phyloP scores from a whole-genome alignment of 1,140 invertebrate species.

The Meloidogyne floridensis region DNA sequence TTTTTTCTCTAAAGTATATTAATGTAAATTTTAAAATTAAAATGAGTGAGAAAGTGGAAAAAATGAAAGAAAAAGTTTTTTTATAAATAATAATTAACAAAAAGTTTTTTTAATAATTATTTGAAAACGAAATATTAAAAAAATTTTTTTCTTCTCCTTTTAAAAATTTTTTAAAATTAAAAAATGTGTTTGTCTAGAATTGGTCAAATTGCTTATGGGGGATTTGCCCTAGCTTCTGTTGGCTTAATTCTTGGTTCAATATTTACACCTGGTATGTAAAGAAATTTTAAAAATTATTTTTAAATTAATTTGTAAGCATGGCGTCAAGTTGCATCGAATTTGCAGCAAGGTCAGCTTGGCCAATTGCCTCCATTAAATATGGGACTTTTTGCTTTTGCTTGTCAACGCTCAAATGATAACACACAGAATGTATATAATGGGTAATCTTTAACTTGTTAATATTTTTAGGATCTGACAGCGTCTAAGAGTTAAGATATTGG shows the following conservation, averaged over 20 bases:
- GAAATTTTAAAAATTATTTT: neutral
- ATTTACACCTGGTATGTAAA: constrained; percentile 45
- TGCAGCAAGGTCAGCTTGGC: constrained; percentile 26
- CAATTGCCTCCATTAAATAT: constrained; percentile 32
- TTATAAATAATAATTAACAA: too few species aligned
- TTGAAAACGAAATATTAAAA: neutral
- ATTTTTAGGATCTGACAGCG: too few species aligned
- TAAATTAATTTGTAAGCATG: constrained; percentile 6
- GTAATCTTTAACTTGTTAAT: neutral
- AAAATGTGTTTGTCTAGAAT: constrained; percentile 51
- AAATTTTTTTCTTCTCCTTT: neutral
- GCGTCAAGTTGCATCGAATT: constrained; percentile 19
- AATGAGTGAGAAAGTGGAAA: neutral
- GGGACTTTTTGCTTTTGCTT: constrained; percentile 39
- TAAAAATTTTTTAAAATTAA: neutral
- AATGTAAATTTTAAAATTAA: neutral
- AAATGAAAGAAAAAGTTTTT: too few species aligned
- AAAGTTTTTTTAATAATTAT: too few species aligned
- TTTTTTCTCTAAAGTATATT: neutral
- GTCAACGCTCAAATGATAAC: constrained; percentile 21
- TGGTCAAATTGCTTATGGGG: constrained; percentile 52
- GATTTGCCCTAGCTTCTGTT: constrained; percentile 37
- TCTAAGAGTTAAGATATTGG: too few species aligned
- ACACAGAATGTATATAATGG: neutral
- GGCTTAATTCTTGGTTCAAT: constrained; percentile 41